These are phyloP conservation scores for Megamerina dolium DNA, from an alignment of 2,888 invertebrate species.

Conservation along the genomic window DNA sequence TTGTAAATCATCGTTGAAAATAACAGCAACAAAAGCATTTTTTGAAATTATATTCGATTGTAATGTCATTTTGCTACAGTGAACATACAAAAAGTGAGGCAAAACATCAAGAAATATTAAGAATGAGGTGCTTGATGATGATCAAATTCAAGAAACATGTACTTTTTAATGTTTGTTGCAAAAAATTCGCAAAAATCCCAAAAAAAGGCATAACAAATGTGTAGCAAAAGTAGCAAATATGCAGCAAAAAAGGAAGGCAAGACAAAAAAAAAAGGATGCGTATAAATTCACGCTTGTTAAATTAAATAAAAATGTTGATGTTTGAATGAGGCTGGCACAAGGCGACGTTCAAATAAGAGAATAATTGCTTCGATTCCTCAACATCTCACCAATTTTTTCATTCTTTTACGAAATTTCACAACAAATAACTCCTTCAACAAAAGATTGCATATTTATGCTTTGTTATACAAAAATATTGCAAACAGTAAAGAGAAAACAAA, in stretches of 20 bases:
- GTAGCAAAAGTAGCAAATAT: conserved; percentile 27
- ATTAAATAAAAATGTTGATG: conserved; percentile 19
- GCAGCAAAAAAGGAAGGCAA: conserved; percentile 5
- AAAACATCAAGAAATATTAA: conserved; percentile 21
- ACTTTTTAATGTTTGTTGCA: too few species aligned
- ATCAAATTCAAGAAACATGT: conserved; percentile 31
- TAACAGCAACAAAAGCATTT: too few species aligned
- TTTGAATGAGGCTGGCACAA: not conserved
- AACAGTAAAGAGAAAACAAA: conserved; percentile 1
- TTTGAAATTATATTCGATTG: too few species aligned
- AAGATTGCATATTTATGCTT: too few species aligned
- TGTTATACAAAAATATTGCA: not conserved
- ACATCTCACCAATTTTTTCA: too few species aligned
- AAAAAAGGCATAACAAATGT: conserved; percentile 28
- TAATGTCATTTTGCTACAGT: too few species aligned
- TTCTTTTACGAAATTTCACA: too few species aligned
- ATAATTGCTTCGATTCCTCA: too few species aligned
- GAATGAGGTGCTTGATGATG: conserved; percentile 9
- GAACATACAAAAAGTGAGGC: conserved; percentile 23
- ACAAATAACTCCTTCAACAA: too few species aligned
- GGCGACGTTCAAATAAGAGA: not conserved
- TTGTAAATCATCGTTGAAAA: too few species aligned
- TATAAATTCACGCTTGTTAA: conserved; percentile 15
- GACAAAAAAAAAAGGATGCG: conserved; percentile 5
- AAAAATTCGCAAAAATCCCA: conserved; percentile 13